Percentiles rank a stretch among this genome's conserved stretches.
Evolutionary conservation across 2,888 invertebrate species (phyloP).

Genomic region (Epirrhoe alternata): DNA sequence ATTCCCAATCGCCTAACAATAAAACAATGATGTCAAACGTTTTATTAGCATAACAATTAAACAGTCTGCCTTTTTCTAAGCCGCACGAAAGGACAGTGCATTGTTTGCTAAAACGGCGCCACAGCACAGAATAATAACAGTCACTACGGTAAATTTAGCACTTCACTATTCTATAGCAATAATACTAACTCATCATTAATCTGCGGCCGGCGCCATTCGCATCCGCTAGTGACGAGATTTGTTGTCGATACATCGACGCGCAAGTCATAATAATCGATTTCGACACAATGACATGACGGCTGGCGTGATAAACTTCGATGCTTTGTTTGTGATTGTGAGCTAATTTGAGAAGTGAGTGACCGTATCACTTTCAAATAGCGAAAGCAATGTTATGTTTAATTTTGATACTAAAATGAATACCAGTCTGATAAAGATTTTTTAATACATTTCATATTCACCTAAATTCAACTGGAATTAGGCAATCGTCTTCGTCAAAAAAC

Average conservation of each 20-base stretch:
- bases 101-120: constrained; percentile 73
- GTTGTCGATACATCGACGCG: constrained; percentile 50
- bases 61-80: constrained; percentile 66
- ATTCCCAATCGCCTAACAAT: constrained; percentile 37
- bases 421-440: too few relatives aligned
- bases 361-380: constrained; percentile 24
- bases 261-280: constrained; percentile 62
- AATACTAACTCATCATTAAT: constrained; percentile 32
- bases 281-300: constrained; percentile 51
- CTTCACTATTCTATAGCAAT: constrained; percentile 26
- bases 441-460: too few relatives aligned
- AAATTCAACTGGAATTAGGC: not conserved
- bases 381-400: constrained; percentile 16
- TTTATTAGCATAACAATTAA: constrained; percentile 74
- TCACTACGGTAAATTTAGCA: not conserved
- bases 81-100: constrained; percentile 65
- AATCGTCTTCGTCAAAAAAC: not conserved
- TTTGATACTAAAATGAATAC: too few relatives aligned
- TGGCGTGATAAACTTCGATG: constrained; percentile 50
- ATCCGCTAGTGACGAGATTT: constrained; percentile 76
- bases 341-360: constrained; percentile 38
- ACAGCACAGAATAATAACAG: constrained; percentile 37
- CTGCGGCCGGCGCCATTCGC: constrained; percentile 65
- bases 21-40: constrained; percentile 36
- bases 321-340: constrained; percentile 40